A percentile compares a stretch with the other conserved stretches of the same genome.
Conservation (phyloP, 1,140 invertebrate species). For the Pemphigus obesinymphae region DNA sequence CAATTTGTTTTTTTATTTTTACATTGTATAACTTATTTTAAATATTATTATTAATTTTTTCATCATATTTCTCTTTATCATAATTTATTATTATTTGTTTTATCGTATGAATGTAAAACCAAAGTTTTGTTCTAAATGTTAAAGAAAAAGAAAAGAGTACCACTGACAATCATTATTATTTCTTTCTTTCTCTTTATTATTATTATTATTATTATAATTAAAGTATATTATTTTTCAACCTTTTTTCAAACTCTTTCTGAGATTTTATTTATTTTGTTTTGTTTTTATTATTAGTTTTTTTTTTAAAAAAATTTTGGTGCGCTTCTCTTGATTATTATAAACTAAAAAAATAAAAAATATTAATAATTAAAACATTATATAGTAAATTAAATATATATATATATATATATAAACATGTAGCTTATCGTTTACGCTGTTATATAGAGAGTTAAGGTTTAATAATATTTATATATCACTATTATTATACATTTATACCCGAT, state of each 20-base stretch:
- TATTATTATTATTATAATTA: constrained; percentile 13
- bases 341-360: constrained; percentile 15
- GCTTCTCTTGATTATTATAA: constrained; percentile 24
- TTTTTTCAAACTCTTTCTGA: background rate
- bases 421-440: constrained; percentile 31
- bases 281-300: background rate
- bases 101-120: background rate
- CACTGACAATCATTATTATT: constrained; percentile 38
- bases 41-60: constrained; percentile 17
- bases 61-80: background rate
- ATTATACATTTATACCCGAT: constrained; percentile 26
- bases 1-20: constrained; percentile 37
- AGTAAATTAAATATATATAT: constrained; percentile 15
- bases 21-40: constrained; percentile 9
- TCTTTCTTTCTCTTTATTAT: constrained; percentile 18
- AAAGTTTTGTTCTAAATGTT: background rate
- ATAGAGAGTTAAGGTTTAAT: constrained; percentile 39
- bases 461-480: constrained; percentile 34
- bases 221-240: background rate
- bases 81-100: background rate
- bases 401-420: constrained; percentile 9
- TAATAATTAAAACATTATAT: constrained; percentile 10
- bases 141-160: background rate
- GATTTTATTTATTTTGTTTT: background rate
- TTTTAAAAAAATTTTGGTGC: constrained; percentile 11